phyloP scores from a whole-genome alignment of 2,888 invertebrate genomes.

The Parnassius orleans region DNA sequence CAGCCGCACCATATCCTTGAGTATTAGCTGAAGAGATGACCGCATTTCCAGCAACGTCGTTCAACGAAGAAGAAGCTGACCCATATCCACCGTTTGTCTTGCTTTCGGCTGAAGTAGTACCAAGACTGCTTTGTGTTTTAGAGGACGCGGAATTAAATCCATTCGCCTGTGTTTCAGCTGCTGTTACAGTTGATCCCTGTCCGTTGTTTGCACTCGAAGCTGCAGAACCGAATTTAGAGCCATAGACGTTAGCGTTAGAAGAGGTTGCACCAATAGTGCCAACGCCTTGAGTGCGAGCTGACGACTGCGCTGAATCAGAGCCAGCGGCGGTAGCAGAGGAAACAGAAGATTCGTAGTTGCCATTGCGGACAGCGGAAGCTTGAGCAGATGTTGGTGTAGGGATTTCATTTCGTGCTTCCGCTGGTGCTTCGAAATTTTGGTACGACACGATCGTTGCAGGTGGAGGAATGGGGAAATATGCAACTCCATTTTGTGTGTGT shows the following conservation, averaged over 20 bases:
- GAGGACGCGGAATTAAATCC: slow-evolving; percentile 52
- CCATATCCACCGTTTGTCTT: slow-evolving; percentile 44
- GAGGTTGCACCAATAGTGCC: slow-evolving; percentile 50
- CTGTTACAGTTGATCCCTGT: slow-evolving; percentile 46
- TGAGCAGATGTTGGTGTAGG: slow-evolving; percentile 46
- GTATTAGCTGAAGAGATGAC: slow-evolving; percentile 47
- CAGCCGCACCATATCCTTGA: slow-evolving; percentile 50
- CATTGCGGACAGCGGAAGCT: slow-evolving; percentile 52
- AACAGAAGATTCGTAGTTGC: slow-evolving; percentile 47
- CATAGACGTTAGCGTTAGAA: slow-evolving; percentile 53
- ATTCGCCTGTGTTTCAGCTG: slow-evolving; percentile 48
- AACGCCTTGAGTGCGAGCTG: slow-evolving; percentile 51
- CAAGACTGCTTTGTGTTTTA: slow-evolving; percentile 44
- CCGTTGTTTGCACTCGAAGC: slow-evolving; percentile 55
- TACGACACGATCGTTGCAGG: slow-evolving; percentile 62
- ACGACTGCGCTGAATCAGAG: slow-evolving; percentile 52
- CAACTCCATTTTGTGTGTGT: slow-evolving; percentile 41
- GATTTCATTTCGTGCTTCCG: slow-evolving; percentile 40
- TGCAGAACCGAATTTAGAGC: slow-evolving; percentile 49
- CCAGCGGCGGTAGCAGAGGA: slow-evolving; percentile 53
- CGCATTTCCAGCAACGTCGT: slow-evolving; percentile 40
- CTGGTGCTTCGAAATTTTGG: slow-evolving; percentile 56
- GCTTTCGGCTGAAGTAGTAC: slow-evolving; percentile 40
- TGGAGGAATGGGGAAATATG: slow-evolving; percentile 55
- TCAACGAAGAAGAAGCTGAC: slow-evolving; percentile 44